These are phyloP conservation scores for Electrophaes corylata DNA, from an alignment of 2,888 invertebrate species.

Conservation along the genomic window DNA sequence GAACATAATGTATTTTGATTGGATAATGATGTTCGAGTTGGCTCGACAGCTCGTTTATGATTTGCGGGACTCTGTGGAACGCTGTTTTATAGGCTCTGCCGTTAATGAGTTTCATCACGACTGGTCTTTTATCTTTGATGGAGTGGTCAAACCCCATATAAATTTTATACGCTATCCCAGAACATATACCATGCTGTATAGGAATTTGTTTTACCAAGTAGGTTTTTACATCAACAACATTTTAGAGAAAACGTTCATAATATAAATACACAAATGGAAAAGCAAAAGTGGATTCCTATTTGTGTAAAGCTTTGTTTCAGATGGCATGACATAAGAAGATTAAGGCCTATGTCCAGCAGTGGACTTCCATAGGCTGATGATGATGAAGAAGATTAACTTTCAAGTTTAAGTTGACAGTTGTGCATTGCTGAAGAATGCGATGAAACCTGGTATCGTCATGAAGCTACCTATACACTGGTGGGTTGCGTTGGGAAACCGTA, in stretches of 20 bases:
- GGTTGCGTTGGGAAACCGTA: slow-evolving; percentile 29
- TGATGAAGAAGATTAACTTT: background rate
- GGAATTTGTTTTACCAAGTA: background rate
- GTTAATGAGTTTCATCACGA: slow-evolving; percentile 45
- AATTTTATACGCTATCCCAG: background rate
- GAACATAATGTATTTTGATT: slow-evolving; percentile 49
- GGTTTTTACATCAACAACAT: background rate
- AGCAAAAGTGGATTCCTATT: too few relatives aligned
- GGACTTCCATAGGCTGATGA: background rate
- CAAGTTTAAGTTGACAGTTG: background rate
- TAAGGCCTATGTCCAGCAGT: too few relatives aligned
- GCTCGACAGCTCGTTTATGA: slow-evolving; percentile 44
- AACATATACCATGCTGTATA: too few relatives aligned
- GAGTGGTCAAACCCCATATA: slow-evolving; percentile 14
- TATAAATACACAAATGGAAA: too few relatives aligned
- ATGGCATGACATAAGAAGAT: too few relatives aligned
- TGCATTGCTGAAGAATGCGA: background rate
- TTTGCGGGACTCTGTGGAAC: slow-evolving; percentile 29
- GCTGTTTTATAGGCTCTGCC: slow-evolving; percentile 35
- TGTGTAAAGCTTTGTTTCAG: too few relatives aligned
- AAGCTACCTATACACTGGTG: slow-evolving; percentile 17
- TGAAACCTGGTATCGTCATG: background rate
- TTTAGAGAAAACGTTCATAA: background rate
- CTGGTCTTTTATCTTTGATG: slow-evolving; percentile 35
- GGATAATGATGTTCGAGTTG: slow-evolving; percentile 45